Percentiles rank a stretch among this genome's conserved stretches.
Evolutionary conservation across 2,113 vertebrate species (phyloP).

Genomic region (Theristicus caerulescens): DNA sequence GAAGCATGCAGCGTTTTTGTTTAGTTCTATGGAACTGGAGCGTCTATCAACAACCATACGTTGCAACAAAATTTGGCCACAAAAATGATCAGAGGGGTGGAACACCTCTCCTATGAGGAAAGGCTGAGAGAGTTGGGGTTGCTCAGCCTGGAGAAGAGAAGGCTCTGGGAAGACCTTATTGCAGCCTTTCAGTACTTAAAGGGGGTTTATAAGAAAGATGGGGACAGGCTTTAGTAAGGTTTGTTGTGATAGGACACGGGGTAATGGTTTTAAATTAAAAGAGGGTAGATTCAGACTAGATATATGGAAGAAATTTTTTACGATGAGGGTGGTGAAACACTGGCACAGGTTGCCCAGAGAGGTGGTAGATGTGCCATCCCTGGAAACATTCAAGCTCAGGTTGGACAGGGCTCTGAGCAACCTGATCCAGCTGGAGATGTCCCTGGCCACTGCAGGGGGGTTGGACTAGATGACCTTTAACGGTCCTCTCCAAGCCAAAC

Average conservation of each 20-base stretch:
- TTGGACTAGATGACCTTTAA: not conserved
- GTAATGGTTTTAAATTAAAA: not conserved
- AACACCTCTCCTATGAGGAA: not conserved
- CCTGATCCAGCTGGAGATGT: not conserved
- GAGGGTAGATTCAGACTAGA: not conserved
- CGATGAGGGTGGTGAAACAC: not conserved
- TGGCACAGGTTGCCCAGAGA: not conserved
- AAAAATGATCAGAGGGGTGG: not conserved
- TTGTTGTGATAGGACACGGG: not conserved
- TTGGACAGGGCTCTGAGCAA: not conserved
- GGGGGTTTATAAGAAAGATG: not conserved
- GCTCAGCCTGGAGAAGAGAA: not conserved
- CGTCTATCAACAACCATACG: not conserved
- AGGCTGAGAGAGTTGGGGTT: not conserved
- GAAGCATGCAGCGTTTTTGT: not conserved
- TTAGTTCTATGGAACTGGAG: not conserved
- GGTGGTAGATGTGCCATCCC: not conserved
- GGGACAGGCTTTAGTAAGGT: not conserved
- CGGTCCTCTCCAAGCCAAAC: not conserved
- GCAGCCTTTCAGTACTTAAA: not conserved
- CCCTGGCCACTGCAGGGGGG: not conserved
- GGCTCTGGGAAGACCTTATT: not conserved
- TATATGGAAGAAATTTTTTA: not conserved
- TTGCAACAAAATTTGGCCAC: not conserved
- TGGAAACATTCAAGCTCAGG: not conserved